Percentiles rank a stretch among this genome's conserved stretches.
Evolutionary conservation across 1,140 invertebrate species (phyloP).

Genomic region (Mylabris phalerata): DNA sequence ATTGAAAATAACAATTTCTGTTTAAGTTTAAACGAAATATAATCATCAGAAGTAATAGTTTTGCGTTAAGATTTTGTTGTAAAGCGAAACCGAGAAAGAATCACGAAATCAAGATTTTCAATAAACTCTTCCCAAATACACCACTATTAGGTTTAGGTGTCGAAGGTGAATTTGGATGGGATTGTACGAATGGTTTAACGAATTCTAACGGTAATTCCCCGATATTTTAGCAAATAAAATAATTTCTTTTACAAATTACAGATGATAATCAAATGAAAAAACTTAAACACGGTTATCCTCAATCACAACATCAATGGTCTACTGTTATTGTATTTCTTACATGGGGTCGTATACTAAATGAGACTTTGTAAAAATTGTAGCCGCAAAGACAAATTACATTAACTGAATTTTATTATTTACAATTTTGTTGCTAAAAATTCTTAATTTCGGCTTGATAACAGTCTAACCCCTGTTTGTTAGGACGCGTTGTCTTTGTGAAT

Average conservation of each 20-base stretch:
- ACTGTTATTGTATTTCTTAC: conserved; percentile 10
- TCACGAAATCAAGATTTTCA: conserved; percentile 23
- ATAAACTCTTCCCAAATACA: conserved; percentile 26
- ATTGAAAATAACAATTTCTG: not conserved
- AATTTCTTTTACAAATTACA: not conserved
- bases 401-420: too few relatives aligned
- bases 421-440: too few relatives aligned
- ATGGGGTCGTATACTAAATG: not conserved
- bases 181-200: conserved; percentile 13
- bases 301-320: conserved; percentile 7
- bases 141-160: conserved; percentile 25
- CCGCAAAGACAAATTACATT: too few relatives aligned
- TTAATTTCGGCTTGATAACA: too few relatives aligned
- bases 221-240: too few relatives aligned
- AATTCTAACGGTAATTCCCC: not conserved
- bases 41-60: conserved; percentile 19
- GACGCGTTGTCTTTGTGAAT: conserved; percentile 22
- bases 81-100: conserved; percentile 22
- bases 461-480: too few relatives aligned
- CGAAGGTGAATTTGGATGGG: conserved; percentile 31
- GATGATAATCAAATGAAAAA: not conserved
- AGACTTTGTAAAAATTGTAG: not conserved
- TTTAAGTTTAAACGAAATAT: conserved; percentile 29
- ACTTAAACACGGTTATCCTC: not conserved
- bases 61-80: conserved; percentile 28